Percentiles rank a stretch among this genome's conserved stretches.
Conservation (phyloP, 35 echinoderm and acorn worm species). For the Apostichopus parvimensis region DNA sequence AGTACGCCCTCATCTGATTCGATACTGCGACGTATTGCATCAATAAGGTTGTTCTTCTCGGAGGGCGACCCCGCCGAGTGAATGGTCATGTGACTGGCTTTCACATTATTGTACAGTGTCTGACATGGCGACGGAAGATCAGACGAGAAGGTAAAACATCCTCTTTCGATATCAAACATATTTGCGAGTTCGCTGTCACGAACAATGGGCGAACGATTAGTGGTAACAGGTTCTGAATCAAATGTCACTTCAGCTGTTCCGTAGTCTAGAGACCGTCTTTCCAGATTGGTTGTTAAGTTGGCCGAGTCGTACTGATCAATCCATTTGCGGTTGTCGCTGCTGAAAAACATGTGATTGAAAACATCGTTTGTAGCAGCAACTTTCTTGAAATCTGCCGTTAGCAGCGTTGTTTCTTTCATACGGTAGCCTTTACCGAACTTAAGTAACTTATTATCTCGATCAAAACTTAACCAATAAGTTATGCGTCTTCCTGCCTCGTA, state of each 20-base stretch:
- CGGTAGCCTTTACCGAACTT: slow-evolving; percentile 64
- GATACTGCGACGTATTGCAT: slow-evolving; percentile 56
- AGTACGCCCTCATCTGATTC: neutral
- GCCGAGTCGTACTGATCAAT: slow-evolving; percentile 1
- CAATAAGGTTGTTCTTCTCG: neutral
- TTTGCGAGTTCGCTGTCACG: slow-evolving; percentile 44
- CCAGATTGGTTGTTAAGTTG: neutral
- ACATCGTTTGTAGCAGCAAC: too few relatives aligned
- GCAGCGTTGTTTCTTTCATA: slow-evolving; percentile 52
- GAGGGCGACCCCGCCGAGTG: neutral
- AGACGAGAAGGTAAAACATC: slow-evolving; percentile 20
- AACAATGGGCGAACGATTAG: slow-evolving; percentile 42
- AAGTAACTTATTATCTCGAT: slow-evolving; percentile 43
- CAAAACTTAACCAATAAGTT: slow-evolving; percentile 65
- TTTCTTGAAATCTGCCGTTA: slow-evolving; percentile 14
- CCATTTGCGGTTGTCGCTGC: neutral
- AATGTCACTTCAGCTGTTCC: slow-evolving; percentile 31
- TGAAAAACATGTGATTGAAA: neutral
- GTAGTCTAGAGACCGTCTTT: neutral
- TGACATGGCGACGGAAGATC: slow-evolving; percentile 37
- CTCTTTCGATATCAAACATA: slow-evolving; percentile 53
- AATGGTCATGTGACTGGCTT: neutral
- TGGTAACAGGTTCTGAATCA: slow-evolving; percentile 2
- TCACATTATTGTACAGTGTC: slow-evolving; percentile 45
- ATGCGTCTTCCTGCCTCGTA: neutral